These are phyloP conservation scores for Megalonaias nervosa DNA, from an alignment of 1,140 invertebrate species.

Conservation along the genomic window DNA sequence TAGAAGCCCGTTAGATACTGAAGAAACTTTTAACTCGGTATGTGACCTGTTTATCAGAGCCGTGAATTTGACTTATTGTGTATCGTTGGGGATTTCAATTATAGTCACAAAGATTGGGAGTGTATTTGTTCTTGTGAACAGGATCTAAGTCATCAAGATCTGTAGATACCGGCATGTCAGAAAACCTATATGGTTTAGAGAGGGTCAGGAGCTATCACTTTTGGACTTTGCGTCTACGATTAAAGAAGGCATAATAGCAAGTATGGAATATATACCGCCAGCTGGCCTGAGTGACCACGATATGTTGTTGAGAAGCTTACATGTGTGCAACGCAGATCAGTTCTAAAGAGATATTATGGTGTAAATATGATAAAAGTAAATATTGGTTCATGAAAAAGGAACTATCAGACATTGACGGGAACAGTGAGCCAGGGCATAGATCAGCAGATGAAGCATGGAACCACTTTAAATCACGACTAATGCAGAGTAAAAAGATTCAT, in stretches of 20 bases:
- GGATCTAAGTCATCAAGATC: background rate
- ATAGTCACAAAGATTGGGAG: background rate
- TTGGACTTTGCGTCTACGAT: background rate
- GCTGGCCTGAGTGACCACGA: conserved; percentile 1
- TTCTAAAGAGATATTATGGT: too few relatives aligned
- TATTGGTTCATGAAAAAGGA: too few relatives aligned
- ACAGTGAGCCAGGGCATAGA: too few relatives aligned
- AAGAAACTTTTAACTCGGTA: background rate
- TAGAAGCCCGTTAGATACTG: too few relatives aligned
- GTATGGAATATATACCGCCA: background rate
- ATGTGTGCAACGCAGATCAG: too few relatives aligned
- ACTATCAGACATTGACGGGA: too few relatives aligned
- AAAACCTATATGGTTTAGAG: background rate
- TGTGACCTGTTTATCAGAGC: background rate
- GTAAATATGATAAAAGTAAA: too few relatives aligned
- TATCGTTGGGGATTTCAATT: background rate
- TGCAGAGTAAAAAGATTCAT: too few relatives aligned
- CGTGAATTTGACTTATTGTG: background rate
- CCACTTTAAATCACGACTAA: too few relatives aligned
- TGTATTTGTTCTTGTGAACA: too few relatives aligned
- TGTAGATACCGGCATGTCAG: conserved; percentile 2
- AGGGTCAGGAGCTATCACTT: background rate
- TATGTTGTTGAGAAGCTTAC: too few relatives aligned
- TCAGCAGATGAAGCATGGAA: too few relatives aligned
- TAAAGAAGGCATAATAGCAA: conserved; percentile 1